A percentile compares a stretch with the other conserved stretches of the same genome.
Conservation (phyloP, 1,140 invertebrate genomes). For the Temnothorax curvispinosus region DNA sequence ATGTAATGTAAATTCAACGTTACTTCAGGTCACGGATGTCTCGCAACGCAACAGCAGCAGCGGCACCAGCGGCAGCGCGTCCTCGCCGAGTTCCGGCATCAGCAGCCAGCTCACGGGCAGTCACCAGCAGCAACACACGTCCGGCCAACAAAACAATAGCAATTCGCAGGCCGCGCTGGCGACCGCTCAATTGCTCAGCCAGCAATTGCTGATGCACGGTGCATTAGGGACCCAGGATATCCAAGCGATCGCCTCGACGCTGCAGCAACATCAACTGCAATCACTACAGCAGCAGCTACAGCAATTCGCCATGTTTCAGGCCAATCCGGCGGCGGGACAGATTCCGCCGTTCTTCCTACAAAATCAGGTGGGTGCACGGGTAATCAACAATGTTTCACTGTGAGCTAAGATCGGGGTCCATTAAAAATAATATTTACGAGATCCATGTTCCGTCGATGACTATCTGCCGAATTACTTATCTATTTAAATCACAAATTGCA, state of each 20-base stretch:
- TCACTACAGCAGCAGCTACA: conserved; percentile 89
- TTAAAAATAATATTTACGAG: background rate
- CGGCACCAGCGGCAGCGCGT: conserved; percentile 84
- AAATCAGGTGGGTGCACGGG: conserved; percentile 89
- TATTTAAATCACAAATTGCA: conserved; percentile 63
- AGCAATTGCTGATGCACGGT: conserved; percentile 87
- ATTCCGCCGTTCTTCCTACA: conserved; percentile 91
- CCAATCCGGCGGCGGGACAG: conserved; percentile 85
- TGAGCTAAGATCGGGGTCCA: background rate
- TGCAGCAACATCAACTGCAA: conserved; percentile 88
- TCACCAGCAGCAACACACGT: conserved; percentile 76
- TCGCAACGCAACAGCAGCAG: conserved; percentile 86
- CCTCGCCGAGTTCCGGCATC: conserved; percentile 87
- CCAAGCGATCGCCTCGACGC: conserved; percentile 88
- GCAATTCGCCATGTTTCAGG: conserved; percentile 90
- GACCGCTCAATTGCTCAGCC: conserved; percentile 88
- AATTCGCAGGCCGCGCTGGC: conserved; percentile 87
- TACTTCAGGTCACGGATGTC: conserved; percentile 85
- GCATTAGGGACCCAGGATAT: conserved; percentile 87
- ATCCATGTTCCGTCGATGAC: background rate
- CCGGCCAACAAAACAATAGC: conserved; percentile 78
- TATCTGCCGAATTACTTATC: conserved; percentile 58
- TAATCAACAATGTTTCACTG: background rate
- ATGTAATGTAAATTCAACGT: conserved; percentile 4
- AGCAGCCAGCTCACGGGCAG: conserved; percentile 85